Conservation (phyloP, 2,888 invertebrate species). For the Andrena trimmerana region DNA sequence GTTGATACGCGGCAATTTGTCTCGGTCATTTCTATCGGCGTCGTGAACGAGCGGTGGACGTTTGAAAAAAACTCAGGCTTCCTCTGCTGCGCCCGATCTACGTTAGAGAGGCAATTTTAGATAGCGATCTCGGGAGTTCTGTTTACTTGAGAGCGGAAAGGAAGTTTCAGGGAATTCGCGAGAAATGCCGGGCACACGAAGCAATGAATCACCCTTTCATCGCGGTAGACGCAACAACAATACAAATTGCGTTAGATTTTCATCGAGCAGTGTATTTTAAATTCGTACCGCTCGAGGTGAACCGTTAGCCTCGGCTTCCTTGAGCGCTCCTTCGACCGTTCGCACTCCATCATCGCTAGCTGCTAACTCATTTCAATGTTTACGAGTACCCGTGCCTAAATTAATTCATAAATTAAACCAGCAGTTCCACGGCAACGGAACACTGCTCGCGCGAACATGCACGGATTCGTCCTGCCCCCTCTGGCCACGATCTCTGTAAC, state of each 20-base stretch:
- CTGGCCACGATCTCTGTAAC: not conserved
- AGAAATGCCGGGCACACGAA: not conserved
- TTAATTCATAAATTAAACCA: not conserved
- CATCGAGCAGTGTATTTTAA: not conserved
- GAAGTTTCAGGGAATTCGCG: not conserved
- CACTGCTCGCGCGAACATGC: not conserved
- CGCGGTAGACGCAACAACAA: conserved; percentile 17
- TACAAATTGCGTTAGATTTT: conserved; percentile 18
- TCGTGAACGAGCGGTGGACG: not conserved
- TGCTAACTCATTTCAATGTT: not conserved
- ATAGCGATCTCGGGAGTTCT: not conserved
- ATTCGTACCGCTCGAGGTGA: conserved; percentile 18
- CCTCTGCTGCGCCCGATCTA: not conserved
- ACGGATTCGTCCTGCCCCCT: not conserved
- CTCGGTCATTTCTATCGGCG: not conserved
- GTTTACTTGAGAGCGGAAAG: not conserved
- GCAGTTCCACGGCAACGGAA: not conserved
- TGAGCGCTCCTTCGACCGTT: conserved; percentile 18
- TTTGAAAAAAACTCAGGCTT: not conserved
- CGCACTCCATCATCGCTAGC: not conserved
- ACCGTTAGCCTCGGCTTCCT: conserved; percentile 27
- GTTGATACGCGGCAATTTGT: conserved; percentile 45
- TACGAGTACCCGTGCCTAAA: not conserved
- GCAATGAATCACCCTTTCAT: not conserved
- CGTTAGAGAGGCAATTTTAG: not conserved